Percentiles rank a stretch among this genome's conserved stretches.
Conservation (phyloP, 2,797 vertebrate genomes). For the Artibeus lituratus region DNA sequence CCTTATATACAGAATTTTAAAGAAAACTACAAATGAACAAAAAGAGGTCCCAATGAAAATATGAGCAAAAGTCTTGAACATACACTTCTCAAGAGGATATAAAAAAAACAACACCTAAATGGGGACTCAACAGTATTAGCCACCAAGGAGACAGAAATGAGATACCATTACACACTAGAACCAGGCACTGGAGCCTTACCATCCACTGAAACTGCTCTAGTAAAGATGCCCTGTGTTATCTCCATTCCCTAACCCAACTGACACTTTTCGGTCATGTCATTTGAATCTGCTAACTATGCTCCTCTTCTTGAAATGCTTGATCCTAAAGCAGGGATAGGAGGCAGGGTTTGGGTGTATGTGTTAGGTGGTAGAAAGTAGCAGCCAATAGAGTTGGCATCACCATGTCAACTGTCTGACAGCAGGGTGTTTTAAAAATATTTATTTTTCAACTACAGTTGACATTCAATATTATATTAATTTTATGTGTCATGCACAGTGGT, state of each 20-base stretch:
- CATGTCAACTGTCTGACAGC: not conserved
- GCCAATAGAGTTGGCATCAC: not conserved
- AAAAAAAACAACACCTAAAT: not conserved
- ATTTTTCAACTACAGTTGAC: not conserved
- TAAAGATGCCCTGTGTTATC: not conserved
- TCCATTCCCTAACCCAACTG: not conserved
- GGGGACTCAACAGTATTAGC: not conserved
- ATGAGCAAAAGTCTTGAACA: not conserved
- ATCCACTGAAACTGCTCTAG: not conserved
- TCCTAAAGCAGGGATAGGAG: not conserved
- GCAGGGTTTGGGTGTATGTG: not conserved
- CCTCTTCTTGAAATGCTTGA: not conserved
- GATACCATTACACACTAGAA: not conserved
- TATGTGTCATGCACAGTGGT: not conserved
- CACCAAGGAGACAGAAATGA: not conserved
- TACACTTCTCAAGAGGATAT: not conserved
- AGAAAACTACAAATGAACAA: conserved; percentile 19
- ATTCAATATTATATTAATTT: not conserved
- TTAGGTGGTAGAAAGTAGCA: not conserved
- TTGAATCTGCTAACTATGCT: not conserved
- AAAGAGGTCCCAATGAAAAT: not conserved
- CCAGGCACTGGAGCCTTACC: not conserved
- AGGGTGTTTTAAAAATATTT: not conserved
- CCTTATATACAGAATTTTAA: not conserved
- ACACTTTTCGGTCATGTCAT: not conserved